Evolutionary conservation across 2,113 vertebrate species (phyloP), one percentile per base, ranked within the genome.

Genomic region (Forbesichthys agassizii): DNA sequence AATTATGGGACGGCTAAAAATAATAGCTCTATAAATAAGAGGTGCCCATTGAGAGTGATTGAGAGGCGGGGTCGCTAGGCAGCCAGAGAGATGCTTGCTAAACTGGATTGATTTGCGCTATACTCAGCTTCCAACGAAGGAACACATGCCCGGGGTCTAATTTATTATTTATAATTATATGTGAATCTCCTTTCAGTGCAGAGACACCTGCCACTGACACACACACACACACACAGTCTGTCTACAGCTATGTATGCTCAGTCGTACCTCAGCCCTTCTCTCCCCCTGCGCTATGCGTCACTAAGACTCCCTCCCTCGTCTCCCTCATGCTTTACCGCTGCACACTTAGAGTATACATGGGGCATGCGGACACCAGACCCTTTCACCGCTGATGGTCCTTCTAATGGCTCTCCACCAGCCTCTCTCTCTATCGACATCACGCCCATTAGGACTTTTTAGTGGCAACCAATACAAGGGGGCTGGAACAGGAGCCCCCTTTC

Each of bases 11-110:
- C 5, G 63, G 78, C 89, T 88, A 88, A 89, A 90, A 88, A 91
- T 89, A 91, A 87, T 79, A 71, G 66, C 74, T 80, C 84, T 88
- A 87, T 84, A 89, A 91, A 88, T 89, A 88, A 84, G 75, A 74
- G 74, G 76, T 68, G 78, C 84, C 88, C 68, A 77, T 79, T 84
- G 86, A 79, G 83, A 87, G 74, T 89, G 86, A 91, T 86, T 85
- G 88, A 87, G 82, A 84, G 82, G 73, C 69, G 66, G 84, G 79
- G 82, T 83, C 71, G 68, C 63, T 65, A 72, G 55, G 81, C 78
- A 83, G 84, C 83, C 62, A 67, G 74, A 79, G 74, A 81, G 36
- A 42, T 71, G 74, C 66, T 84, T 72, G 69, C 68, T 71, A 78
- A 84, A 68, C 64, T 81, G 80, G 84, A 88, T 83, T 89, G 74